Conservation (phyloP, 2,113 vertebrate genomes). For the Melanerpes aurifrons region DNA sequence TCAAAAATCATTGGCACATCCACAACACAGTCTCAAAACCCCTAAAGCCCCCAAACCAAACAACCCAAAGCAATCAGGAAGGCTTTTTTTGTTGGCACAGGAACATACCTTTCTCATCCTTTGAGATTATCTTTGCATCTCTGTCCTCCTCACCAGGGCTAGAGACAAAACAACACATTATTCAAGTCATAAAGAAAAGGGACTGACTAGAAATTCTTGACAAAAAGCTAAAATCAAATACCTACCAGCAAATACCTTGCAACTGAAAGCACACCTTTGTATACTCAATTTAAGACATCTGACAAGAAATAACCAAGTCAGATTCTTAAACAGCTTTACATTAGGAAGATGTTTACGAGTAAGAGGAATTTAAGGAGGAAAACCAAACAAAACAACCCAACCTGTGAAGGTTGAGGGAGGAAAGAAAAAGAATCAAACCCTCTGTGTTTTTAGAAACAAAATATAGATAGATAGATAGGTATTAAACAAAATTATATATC, state of each 20-base stretch:
- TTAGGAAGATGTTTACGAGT: slow-evolving; percentile 56
- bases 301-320: slow-evolving; percentile 71
- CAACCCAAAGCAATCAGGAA: not conserved
- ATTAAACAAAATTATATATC: slow-evolving; percentile 7
- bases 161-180: slow-evolving; percentile 81
- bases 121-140: slow-evolving; percentile 82
- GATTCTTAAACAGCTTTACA: slow-evolving; percentile 65
- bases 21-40: no score
- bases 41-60: no score
- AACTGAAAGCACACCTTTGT: slow-evolving; percentile 45
- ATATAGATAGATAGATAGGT: not conserved
- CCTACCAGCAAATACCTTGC: slow-evolving; percentile 77
- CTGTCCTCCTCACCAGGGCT: slow-evolving; percentile 86
- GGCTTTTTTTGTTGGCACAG: not conserved
- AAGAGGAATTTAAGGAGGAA: slow-evolving; percentile 68
- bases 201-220: not conserved
- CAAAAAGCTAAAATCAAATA: slow-evolving; percentile 73
- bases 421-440: slow-evolving; percentile 57
- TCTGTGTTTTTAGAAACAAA: not conserved
- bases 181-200: slow-evolving; percentile 38
- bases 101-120: slow-evolving; percentile 92
- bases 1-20: not conserved
- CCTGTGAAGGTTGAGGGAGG: slow-evolving; percentile 72
- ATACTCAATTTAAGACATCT: slow-evolving; percentile 70
- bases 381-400: slow-evolving; percentile 61